A percentile compares a stretch with the other conserved stretches of the same genome.
Conservation (phyloP, 2,113 vertebrate genomes). For the Microtus montanus region DNA sequence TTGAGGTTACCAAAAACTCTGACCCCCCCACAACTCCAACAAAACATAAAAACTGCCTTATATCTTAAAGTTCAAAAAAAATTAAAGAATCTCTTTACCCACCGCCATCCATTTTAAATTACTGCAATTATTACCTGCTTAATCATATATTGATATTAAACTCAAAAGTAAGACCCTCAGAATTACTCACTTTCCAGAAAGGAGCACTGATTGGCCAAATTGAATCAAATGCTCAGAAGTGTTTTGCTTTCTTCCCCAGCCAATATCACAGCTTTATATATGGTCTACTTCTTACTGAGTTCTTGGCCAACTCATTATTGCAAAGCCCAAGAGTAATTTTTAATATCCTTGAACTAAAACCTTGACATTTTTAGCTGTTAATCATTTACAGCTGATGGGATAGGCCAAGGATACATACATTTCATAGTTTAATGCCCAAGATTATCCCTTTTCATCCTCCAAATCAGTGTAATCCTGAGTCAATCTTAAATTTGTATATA, state of each 20-base stretch:
- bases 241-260: slow-evolving; percentile 56
- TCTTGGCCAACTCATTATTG: slow-evolving; percentile 59
- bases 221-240: slow-evolving; percentile 55
- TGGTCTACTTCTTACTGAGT: slow-evolving; percentile 49
- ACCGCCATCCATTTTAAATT: slow-evolving; percentile 46
- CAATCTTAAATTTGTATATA: neutral
- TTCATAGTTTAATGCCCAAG: slow-evolving; percentile 26
- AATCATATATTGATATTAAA: slow-evolving; percentile 73
- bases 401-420: neutral
- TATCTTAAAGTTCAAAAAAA: slow-evolving; percentile 30
- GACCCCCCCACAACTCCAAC: neutral
- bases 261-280: slow-evolving; percentile 49
- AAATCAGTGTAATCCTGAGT: slow-evolving; percentile 30
- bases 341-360: slow-evolving; percentile 64
- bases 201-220: slow-evolving; percentile 10
- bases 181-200: slow-evolving; percentile 62
- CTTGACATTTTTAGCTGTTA: slow-evolving; percentile 62
- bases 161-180: slow-evolving; percentile 66
- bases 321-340: slow-evolving; percentile 33
- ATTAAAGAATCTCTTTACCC: neutral
- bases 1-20: neutral
- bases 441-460: slow-evolving; percentile 21
- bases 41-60: neutral
- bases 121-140: slow-evolving; percentile 75
- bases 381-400: slow-evolving; percentile 58